Evolutionary conservation across 2,113 vertebrate species (phyloP).

Genomic region (Dicentrarchus labrax): DNA sequence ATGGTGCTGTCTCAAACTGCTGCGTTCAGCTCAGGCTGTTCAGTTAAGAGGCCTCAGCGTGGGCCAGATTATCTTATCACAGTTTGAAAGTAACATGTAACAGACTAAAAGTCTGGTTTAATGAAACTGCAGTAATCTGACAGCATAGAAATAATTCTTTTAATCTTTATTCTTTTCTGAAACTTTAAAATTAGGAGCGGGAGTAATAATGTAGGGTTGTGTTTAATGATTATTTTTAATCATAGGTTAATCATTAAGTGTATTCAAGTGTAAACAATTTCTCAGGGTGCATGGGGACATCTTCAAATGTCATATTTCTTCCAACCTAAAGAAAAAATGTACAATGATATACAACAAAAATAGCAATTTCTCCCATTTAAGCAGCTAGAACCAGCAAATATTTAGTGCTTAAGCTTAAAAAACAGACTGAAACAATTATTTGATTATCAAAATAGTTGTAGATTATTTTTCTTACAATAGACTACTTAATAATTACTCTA

Average conservation of each 20-base stretch:
- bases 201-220: background rate
- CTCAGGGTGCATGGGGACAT: background rate
- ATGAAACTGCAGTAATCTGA: background rate
- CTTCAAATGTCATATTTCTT: background rate
- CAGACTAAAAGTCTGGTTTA: background rate
- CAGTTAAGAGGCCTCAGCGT: background rate
- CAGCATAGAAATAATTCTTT: background rate
- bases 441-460: background rate
- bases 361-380: background rate
- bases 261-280: too few species aligned
- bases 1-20: conserved; percentile 48
- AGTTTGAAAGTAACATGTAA: background rate
- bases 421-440: background rate
- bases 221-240: background rate
- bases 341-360: background rate
- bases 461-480: background rate
- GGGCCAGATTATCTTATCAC: background rate
- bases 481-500: background rate
- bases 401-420: background rate
- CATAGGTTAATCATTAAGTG: background rate
- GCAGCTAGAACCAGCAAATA: background rate
- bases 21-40: conserved; percentile 13
- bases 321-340: background rate
- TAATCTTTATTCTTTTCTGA: background rate
- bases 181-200: background rate